Base-by-base conservation (phyloP, 2,888 invertebrate genomes). In the Trypoxylon attenuatum region DNA sequence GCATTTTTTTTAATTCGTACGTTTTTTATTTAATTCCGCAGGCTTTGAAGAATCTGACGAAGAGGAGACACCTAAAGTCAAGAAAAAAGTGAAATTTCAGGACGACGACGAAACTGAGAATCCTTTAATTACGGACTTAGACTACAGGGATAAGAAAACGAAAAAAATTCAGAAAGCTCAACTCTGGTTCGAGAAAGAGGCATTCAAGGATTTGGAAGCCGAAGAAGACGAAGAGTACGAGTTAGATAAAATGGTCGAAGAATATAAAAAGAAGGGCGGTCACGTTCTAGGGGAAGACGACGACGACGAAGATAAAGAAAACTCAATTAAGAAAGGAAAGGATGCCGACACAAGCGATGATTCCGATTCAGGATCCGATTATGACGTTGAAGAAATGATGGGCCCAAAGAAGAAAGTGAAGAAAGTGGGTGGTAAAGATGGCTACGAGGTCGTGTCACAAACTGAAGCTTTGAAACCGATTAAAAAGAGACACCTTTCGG, bases 161-260 rank as follows among this genome's bases (percentile, higher is more conserved):
- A 93, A 92, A 76, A 90, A 92, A 15, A 89, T 92, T 13, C 92
- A 93, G 77, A 94, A 95, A 84, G 96, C 96, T 0, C 92, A 95
- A 77, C 87, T 95, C 25, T 96, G 96, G 96, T 95, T 95, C 87
- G 93, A 96, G 81, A 93, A 95, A 81, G 95, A 95, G 68, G 90
- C 91, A 73, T 94, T 96, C 72, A 93, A 94, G 83, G 91, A 94
- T 78, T 87, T 96, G 18, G 92, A 94, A 71, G 91, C 92, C 63
- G 96, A 95, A 58, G 93, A 93, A 43, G 96, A 96, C 82, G 96
- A 96, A 86, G 96, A 96, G 75, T 91, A 90, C 19, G 97, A 97
- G 88, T 89, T 97, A 5, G 94, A 96, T 81, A 92, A 92, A 82
- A 89, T 96, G 88, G 91, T 92, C 1, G 91, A 91, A 75, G 90